Conservation (phyloP, 1,140 invertebrate genomes). For the Phocides pigmalion region DNA sequence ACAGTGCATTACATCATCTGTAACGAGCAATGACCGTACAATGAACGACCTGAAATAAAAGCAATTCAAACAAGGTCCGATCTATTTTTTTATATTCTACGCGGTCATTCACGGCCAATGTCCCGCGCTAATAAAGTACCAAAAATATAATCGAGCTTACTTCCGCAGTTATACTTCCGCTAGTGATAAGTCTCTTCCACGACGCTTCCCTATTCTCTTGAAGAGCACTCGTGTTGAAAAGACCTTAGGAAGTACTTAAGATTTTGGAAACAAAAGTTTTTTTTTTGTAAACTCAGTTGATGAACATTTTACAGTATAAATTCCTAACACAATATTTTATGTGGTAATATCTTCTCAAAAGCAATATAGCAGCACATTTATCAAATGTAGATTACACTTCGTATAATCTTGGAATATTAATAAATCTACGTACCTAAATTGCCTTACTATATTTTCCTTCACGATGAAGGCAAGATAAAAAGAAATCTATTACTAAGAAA, state of each 20-base stretch:
- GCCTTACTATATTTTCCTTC: no score
- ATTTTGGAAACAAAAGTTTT: neutral
- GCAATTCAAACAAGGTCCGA: neutral
- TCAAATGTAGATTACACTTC: no score
- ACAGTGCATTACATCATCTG: slow-evolving; percentile 1
- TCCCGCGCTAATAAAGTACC: slow-evolving; percentile 54
- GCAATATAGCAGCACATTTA: no score
- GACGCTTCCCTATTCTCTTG: slow-evolving; percentile 20
- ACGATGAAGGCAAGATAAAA: no score
- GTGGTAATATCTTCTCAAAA: no score
- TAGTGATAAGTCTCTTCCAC: slow-evolving; percentile 44
- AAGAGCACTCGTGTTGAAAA: neutral
- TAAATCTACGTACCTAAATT: no score
- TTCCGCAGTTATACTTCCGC: slow-evolving; percentile 69
- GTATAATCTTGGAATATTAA: no score
- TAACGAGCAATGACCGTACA: slow-evolving; percentile 14
- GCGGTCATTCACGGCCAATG: slow-evolving; percentile 35
- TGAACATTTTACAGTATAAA: no score
- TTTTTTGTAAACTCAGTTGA: no score
- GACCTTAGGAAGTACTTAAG: neutral
- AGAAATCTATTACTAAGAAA: no score
- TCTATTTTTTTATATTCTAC: slow-evolving; percentile 32
- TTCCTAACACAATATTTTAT: no score
- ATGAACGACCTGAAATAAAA: slow-evolving; percentile 7
- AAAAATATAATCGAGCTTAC: slow-evolving; percentile 52